Evolutionary conservation across 2,113 vertebrate genomes (phyloP), one percentile per base, ranked within the genome.

Genomic region (Bubo bubo): DNA sequence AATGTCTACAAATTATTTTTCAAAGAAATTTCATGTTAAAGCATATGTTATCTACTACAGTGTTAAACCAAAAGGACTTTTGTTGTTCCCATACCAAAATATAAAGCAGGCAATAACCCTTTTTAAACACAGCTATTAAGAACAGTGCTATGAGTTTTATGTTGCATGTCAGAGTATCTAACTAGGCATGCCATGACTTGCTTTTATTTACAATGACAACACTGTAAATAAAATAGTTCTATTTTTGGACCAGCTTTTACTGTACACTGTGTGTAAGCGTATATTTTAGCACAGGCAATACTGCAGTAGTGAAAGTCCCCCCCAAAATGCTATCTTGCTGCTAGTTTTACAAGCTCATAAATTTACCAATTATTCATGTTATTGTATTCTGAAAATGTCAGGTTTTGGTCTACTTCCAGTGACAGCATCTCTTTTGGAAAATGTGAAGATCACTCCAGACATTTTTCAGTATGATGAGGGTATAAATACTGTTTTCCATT

Each of bases 231-330:
- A 84, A 79, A 74, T 14, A n/a, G 24, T 62, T 77, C 47, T 84
- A 35, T 2, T 87, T 89, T 68, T 74, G 41, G 32, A n/a, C 32
- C 64, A 87, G 20, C 19, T 93, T 91, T 70, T 84, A 14, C 34
- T 15, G 5, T 67, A 35, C 0, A 0, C 14, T 67, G 10, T 64
- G 17, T 60, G 2, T 59, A 49, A 53, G n/a, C 47, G 17, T 62
- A 1, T 74, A 27, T 77, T 79, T 86, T 64, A 73, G 8, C 47
- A 75, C 22, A 52, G 71, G 26, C 49, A 37, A 17, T 79, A 26
- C 19, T 79, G 30, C 23, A 71, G 41, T 63, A 62, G 20, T 49
- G 37, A 34, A 77, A 41, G 35, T 59, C 3, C 4, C 14, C 12
- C 59, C 15, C 2, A 5, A 6, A 50, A 85, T 50, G 4, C 32